Percentiles rank a stretch among this genome's conserved stretches.
Conservation (phyloP, 2,113 vertebrate genomes). For the Trogon surrucura region DNA sequence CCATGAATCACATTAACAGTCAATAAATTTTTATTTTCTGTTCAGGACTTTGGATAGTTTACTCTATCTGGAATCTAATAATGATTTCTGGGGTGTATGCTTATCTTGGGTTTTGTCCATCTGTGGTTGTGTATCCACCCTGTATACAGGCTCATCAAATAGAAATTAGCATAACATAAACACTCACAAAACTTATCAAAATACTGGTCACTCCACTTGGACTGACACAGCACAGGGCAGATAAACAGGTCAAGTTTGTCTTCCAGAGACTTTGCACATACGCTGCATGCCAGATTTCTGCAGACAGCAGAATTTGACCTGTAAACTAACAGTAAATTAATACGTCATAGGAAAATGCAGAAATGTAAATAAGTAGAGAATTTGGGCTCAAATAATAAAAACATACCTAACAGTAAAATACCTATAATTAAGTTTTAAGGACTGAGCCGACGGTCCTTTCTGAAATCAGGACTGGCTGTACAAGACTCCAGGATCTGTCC, state of each 20-base stretch:
- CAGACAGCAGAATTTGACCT: slow-evolving; percentile 19
- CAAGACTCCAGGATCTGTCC: neutral
- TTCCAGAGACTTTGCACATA: neutral
- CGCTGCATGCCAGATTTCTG: neutral
- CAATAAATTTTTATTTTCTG: slow-evolving; percentile 66
- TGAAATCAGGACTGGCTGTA: neutral
- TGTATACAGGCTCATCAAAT: slow-evolving; percentile 46
- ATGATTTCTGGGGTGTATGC: slow-evolving; percentile 50
- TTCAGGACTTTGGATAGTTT: slow-evolving; percentile 47
- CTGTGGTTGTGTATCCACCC: slow-evolving; percentile 1
- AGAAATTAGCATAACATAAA: slow-evolving; percentile 51
- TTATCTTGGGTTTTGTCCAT: slow-evolving; percentile 53
- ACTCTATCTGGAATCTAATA: slow-evolving; percentile 60
- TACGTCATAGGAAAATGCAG: neutral
- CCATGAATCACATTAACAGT: slow-evolving; percentile 69
- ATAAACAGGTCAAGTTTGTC: neutral
- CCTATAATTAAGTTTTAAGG: neutral
- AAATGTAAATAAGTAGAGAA: neutral
- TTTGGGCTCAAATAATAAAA: neutral
- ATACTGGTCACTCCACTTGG: neutral
- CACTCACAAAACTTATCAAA: neutral
- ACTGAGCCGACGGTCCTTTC: neutral
- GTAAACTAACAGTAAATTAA: neutral
- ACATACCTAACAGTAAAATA: neutral
- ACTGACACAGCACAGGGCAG: neutral